Base-by-base conservation (phyloP, 2,888 invertebrate genomes). In the Macrophya annulata region DNA sequence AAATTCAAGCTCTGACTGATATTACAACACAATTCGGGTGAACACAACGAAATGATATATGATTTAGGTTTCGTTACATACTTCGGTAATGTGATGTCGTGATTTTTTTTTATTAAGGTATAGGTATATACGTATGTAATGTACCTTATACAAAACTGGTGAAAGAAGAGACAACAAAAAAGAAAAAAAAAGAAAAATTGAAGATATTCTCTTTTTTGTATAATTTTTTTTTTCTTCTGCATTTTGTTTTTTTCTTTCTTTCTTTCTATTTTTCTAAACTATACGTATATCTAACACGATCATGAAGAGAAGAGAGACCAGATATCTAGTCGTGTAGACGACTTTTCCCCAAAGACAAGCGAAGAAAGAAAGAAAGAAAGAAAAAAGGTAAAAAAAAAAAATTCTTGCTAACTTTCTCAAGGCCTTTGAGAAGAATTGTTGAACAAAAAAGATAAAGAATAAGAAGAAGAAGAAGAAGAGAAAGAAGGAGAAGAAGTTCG, bases 11-110 rank as follows among this genome's bases (percentile, higher is more conserved):
- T 31, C 68, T 10, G 6, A 1, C 68, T 31, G 31, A 31, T 68
- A 68, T 68, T 68, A 68, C 31, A 31, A 31, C 31, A 68, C 68
- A 12, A 68, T 68, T 31, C 21, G 68, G 68, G 1, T 31, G 68
- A 68, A 68, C 68, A 68, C 68, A 31, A 31, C 68, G 68, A 31
- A 37, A 68, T 68, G 37, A 68, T 31, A 68, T 68, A 68, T 55
- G n/a, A n/a, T 55, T 31, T 68, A 31, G 31, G 68, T 31, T n/a
- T 37, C 4, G 68, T 55, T 55, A 1, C 55, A n/a, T 8, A 31
- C n/a, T 6, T 55, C 1, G 6, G 6, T 55, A n/a, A 10, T n/a
- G n/a, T 55, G 8, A 55, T 31, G 3, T 8, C n/a, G n/a, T 55
- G 55, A 55, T 55, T 55, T 6, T 55, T 15, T 55, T 55, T n/a